Evolutionary conservation across 2,113 vertebrate genomes (phyloP).

Genomic region (Perca schrenkii): DNA sequence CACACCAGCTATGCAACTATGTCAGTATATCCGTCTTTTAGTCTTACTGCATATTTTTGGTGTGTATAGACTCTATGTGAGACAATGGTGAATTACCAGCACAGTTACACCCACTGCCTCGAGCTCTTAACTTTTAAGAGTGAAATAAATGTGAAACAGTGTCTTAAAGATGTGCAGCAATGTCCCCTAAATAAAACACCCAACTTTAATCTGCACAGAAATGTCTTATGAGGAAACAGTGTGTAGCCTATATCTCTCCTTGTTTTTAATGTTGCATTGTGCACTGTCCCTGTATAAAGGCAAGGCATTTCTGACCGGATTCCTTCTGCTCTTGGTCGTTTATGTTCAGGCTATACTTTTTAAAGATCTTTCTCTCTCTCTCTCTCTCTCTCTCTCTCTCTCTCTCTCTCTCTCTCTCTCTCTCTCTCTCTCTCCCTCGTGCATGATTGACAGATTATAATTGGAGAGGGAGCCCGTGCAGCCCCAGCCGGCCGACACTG

Average conservation of each 20-base stretch:
- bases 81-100: not conserved
- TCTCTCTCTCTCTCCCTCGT: not conserved
- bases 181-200: not conserved
- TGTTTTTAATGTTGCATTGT: too few species aligned
- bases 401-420: slow-evolving; percentile 20
- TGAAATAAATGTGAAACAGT: not conserved
- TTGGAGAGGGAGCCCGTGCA: slow-evolving; percentile 81
- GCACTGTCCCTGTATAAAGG: too few species aligned
- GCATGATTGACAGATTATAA: slow-evolving; percentile 86
- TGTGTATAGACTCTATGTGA: not conserved
- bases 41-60: not conserved
- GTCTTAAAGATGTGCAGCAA: not conserved
- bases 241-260: too few species aligned
- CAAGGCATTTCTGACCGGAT: too few species aligned
- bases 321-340: too few species aligned
- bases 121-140: not conserved
- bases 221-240: too few species aligned
- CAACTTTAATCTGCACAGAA: not conserved
- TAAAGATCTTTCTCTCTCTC: not conserved
- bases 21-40: not conserved
- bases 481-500: slow-evolving; percentile 77
- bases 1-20: not conserved
- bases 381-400: slow-evolving; percentile 25
- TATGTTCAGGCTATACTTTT: too few species aligned
- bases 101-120: not conserved